Evolutionary conservation across 1,140 invertebrate species (phyloP), one percentile per base, ranked within the genome.

Genomic region (Pseudomyrmex pallidus): DNA sequence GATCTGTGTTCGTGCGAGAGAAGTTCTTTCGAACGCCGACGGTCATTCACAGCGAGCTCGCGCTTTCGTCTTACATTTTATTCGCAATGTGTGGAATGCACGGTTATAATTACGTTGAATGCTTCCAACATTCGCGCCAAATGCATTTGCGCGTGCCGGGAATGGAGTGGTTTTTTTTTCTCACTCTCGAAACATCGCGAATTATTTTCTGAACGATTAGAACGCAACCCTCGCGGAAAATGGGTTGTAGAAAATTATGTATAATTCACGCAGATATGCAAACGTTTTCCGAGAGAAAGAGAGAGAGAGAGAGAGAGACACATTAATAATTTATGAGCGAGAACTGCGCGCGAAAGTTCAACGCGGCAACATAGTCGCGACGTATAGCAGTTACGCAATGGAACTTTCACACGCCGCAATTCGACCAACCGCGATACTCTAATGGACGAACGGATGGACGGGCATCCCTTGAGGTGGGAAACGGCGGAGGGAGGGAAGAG

Each of bases 261-360:
- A 80, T 72, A 72, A 72, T 70, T 70, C 10, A 59, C 35, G 59
- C 3, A 13, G 59, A 17, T 59, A 50, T 50, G 66, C 54, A 59
- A 72, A 72, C 59, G 50, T 72, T 70, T 80, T 57, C 54, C 15
- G 54, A 48, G 15, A 78, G 54, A 77, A 0, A 35, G 35, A 35
- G 54, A 77, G 1, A 35, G 35, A 35, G 25, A 35, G 25, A 35
- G 35, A 35, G 5, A 35, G 0, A 35, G 20, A 77, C 12, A 48
- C 35, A 77, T 78, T 68, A 68, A 57, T 78, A 78, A 78, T 78
- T 78, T 78, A 68, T 57, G 35, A 78, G 2, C 56, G 35, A 1
- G 10, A 57, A 77, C 9, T 22, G 12, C 56, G 46, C 15, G 10
- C 12, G 22, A 4, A 44, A 9, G 54, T 52, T n/a, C 48, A 12